Percentiles rank a stretch among this genome's conserved stretches.
Conservation (phyloP, 2,888 invertebrate genomes). For the Leptura quadrifasciata region DNA sequence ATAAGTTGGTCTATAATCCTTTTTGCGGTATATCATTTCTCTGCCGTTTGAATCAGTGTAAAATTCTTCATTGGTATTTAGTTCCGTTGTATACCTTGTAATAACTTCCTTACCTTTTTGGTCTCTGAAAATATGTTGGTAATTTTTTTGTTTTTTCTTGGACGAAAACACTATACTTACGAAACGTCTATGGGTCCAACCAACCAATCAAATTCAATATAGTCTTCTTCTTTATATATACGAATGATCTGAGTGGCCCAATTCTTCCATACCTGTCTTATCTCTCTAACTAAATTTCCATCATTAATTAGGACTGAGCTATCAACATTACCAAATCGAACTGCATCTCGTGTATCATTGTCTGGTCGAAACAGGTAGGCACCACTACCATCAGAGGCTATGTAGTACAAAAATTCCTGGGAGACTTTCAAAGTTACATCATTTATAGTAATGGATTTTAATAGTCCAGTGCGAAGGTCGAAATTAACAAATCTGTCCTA, state of each 20-base stretch:
- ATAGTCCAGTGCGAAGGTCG: slow-evolving; percentile 5
- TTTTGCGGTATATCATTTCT: slow-evolving; percentile 79
- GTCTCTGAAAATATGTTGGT: background rate
- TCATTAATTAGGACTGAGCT: slow-evolving; percentile 79
- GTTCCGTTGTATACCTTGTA: background rate
- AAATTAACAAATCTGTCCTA: slow-evolving; percentile 27
- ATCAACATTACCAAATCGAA: background rate
- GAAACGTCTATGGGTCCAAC: slow-evolving; percentile 74
- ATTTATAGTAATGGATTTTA: slow-evolving; percentile 39
- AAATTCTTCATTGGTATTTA: slow-evolving; percentile 76
- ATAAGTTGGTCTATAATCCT: slow-evolving; percentile 79
- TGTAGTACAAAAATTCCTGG: slow-evolving; percentile 36
- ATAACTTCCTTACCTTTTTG: background rate
- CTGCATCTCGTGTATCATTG: background rate
- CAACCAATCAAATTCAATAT: slow-evolving; percentile 74
- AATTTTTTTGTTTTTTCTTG: background rate
- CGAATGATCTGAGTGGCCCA: slow-evolving; percentile 84
- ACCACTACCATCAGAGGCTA: background rate
- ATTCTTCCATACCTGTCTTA: slow-evolving; percentile 78
- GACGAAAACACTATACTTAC: slow-evolving; percentile 21
- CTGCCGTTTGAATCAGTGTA: slow-evolving; percentile 88
- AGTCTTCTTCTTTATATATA: too few relatives aligned
- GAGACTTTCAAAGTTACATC: slow-evolving; percentile 22
- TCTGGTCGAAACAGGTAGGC: slow-evolving; percentile 32
- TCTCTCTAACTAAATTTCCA: slow-evolving; percentile 76